These are phyloP conservation scores for Platyrinchus mystaceus DNA, from an alignment of 2,797 vertebrate species.

Conservation along the genomic window DNA sequence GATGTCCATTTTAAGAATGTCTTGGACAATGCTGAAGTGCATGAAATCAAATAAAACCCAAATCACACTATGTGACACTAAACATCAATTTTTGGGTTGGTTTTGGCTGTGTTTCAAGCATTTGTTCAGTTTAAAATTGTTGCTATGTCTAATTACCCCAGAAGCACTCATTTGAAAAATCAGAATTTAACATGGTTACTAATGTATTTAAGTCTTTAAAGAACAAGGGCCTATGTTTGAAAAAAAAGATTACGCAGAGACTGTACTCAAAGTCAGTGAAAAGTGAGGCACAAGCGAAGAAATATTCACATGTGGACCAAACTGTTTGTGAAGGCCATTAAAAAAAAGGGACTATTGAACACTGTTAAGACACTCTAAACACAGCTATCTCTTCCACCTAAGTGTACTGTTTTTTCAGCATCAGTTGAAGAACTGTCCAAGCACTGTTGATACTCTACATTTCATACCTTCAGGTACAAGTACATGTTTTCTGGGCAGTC, in stretches of 20 bases:
- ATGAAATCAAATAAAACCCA: not conserved
- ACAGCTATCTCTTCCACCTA: not conserved
- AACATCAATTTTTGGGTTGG: no score
- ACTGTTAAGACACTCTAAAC: not conserved
- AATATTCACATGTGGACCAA: not conserved
- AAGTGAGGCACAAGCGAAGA: not conserved
- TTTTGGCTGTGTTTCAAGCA: not conserved
- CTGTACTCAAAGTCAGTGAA: not conserved
- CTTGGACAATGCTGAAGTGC: not conserved
- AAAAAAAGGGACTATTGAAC: not conserved
- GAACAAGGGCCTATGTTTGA: not conserved
- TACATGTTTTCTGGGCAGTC: constrained; percentile 82
- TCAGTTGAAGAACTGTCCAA: not conserved
- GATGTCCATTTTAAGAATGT: not conserved
- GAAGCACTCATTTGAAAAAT: not conserved
- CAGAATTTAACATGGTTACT: not conserved
- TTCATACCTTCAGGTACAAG: constrained; percentile 87
- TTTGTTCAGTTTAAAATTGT: not conserved
- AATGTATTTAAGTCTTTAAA: not conserved
- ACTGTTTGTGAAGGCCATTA: not conserved
- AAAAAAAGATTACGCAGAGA: not conserved
- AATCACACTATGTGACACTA: not conserved
- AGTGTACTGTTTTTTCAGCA: not conserved
- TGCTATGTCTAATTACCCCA: not conserved
- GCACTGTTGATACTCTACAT: not conserved